Evolutionary conservation across 2,888 invertebrate species (phyloP).

Genomic region (Drosophila longiperda): DNA sequence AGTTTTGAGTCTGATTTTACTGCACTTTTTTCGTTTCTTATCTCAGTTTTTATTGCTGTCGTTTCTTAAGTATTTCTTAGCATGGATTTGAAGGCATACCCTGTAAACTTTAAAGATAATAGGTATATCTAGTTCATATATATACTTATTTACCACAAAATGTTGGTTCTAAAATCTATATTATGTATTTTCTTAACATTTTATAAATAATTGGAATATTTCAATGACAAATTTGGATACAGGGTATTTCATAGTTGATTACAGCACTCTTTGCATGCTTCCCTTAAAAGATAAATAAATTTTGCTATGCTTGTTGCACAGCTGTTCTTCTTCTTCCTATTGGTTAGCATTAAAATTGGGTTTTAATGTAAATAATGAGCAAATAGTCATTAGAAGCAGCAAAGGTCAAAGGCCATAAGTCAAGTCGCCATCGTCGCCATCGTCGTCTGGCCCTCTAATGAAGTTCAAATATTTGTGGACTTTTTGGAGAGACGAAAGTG

Average conservation of each 20-base stretch:
- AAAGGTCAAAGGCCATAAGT: slow-evolving; percentile 33
- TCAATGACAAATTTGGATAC: too few species aligned
- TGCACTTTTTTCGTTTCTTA: slow-evolving; percentile 14
- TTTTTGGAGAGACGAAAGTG: slow-evolving; percentile 34
- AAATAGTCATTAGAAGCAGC: slow-evolving; percentile 51
- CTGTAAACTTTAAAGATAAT: neutral
- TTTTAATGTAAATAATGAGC: slow-evolving; percentile 70
- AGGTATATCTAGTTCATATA: neutral
- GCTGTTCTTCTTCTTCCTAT: slow-evolving; percentile 30
- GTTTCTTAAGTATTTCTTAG: slow-evolving; percentile 24
- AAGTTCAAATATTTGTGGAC: slow-evolving; percentile 74
- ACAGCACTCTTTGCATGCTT: neutral
- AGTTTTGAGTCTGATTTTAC: slow-evolving; percentile 1
- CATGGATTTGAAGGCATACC: neutral
- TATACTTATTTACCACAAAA: too few species aligned
- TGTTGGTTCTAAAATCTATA: too few species aligned
- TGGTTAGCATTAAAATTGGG: slow-evolving; percentile 55
- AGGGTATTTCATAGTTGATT: neutral
- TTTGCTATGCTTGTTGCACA: slow-evolving; percentile 9
- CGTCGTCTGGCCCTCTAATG: slow-evolving; percentile 54
- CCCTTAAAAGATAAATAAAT: slow-evolving; percentile 35
- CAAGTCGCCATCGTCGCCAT: slow-evolving; percentile 16
- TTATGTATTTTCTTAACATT: too few species aligned
- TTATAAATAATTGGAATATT: too few species aligned
- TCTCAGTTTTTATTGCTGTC: slow-evolving; percentile 9